Evolutionary conservation across 2,797 vertebrate species (phyloP), one percentile per base, ranked within the genome.

Genomic region (Microctenopoma lineatum): DNA sequence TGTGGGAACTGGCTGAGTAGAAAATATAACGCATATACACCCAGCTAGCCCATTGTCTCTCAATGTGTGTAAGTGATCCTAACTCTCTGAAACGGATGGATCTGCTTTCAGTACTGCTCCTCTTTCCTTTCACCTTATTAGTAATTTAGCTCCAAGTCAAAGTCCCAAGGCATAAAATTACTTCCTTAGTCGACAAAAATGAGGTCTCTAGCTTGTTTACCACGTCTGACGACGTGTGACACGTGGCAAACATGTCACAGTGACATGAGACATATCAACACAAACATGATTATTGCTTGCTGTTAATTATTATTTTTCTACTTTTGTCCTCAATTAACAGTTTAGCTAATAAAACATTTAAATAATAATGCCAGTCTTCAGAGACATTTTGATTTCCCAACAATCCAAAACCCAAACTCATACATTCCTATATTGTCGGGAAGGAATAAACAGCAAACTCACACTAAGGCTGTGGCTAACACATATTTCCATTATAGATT

Each of bases 171-270:
- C 36, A 56, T 47, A 18, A 71, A 78, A 90, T 77, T 0, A 81
- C 48, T 79, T 77, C 64, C 87, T 73, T 63, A 71, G 88, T 88
- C 18, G 55, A 60, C 39, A 44, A 42, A 42, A 42, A 42, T 15
- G n/a, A 11, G 0, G 8, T 61, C 48, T 63, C 38, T 71, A 36
- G 44, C 15, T 15, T 1, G 10, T 70, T 52, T 14, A 39, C n/a
- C 36, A 15, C 8, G 12, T 18, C 3, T 2, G 27, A 41, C 56
- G 47, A 36, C 26, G 41, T 60, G 36, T 0, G 5, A 44, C 50
- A 64, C 41, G 18, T 9, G 14, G 1, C 5, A 1, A 26, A 52
- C 70, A 75, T 57, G 13, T 64, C 67, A 61, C 73, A 70, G 45
- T 0, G 5, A 58, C 27, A 57, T 21, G 16, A 61, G 25, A 68